These are phyloP conservation scores for Salticus scenicus DNA, from an alignment of 2,888 invertebrate genomes.

Conservation along the genomic window DNA sequence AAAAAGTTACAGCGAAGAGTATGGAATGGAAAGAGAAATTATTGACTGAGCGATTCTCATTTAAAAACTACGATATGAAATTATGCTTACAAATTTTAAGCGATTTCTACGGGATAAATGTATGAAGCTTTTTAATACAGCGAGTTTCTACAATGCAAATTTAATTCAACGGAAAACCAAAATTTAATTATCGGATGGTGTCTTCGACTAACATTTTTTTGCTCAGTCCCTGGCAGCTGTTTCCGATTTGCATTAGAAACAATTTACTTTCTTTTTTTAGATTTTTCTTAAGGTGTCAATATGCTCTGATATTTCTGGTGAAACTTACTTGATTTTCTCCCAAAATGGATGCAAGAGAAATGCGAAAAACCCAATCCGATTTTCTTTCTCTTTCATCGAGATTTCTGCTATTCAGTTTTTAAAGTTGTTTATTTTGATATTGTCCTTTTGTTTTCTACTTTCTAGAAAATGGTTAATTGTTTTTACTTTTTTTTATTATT, in stretches of 20 bases:
- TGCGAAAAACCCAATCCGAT: not conserved
- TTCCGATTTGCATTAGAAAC: slow-evolving; percentile 53
- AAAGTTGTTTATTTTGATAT: too few species aligned
- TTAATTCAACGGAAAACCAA: slow-evolving; percentile 62
- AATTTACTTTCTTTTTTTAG: slow-evolving; percentile 36
- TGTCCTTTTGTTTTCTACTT: too few species aligned
- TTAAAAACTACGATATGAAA: slow-evolving; percentile 39
- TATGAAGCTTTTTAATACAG: slow-evolving; percentile 38
- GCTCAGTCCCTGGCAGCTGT: slow-evolving; percentile 52
- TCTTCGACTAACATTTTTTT: slow-evolving; percentile 48
- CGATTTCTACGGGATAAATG: slow-evolving; percentile 30
- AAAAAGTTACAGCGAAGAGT: slow-evolving; percentile 25
- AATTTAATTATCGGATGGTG: slow-evolving; percentile 68
- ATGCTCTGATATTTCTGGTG: slow-evolving; percentile 3
- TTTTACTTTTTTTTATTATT: too few species aligned
- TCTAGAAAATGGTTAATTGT: too few species aligned
- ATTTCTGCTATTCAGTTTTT: too few species aligned
- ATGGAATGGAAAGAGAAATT: slow-evolving; percentile 45
- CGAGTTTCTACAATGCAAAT: slow-evolving; percentile 44
- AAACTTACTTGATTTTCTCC: not conserved
- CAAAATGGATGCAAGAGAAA: not conserved
- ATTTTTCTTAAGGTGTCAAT: slow-evolving; percentile 44
- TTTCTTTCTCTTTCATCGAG: not conserved
- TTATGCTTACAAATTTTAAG: slow-evolving; percentile 30
- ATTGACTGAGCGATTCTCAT: slow-evolving; percentile 35